Percentiles rank a stretch among this genome's conserved stretches.
phyloP scores from a whole-genome alignment of 2,797 vertebrate genomes.

The Heteromormyrus szaboi region DNA sequence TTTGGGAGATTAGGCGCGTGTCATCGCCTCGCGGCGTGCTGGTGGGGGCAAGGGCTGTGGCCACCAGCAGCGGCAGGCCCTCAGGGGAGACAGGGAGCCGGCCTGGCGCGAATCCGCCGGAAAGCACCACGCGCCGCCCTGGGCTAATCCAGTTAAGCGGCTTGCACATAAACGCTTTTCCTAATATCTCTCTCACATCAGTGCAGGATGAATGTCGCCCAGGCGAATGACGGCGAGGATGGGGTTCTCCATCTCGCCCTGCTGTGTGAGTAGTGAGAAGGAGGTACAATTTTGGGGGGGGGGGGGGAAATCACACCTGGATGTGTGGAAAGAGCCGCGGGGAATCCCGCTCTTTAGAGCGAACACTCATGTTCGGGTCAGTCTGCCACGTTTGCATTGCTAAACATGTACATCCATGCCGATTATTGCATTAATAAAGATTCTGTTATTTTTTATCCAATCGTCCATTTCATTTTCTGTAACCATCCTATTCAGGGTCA shows the following conservation, averaged over 20 bases:
- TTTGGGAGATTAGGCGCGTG: not conserved
- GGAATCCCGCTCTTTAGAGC: not conserved
- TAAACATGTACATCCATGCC: not conserved
- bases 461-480: not conserved
- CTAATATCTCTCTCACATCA: slow-evolving; percentile 1
- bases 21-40: not conserved
- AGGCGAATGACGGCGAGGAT: not conserved
- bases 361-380: not conserved
- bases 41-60: not conserved
- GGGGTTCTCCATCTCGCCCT: not conserved
- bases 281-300: not conserved
- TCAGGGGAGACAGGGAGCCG: not conserved
- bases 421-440: not conserved
- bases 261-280: not conserved
- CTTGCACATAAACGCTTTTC: not conserved
- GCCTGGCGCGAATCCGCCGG: not conserved
- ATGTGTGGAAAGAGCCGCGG: not conserved
- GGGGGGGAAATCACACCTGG: not conserved
- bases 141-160: slow-evolving; percentile 12
- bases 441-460: not conserved
- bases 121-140: not conserved
- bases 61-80: not conserved
- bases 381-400: not conserved
- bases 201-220: not conserved
- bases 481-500: not conserved